Evolutionary conservation across 2,888 invertebrate species (phyloP), one percentile per base, ranked within the genome.

Genomic region (Notocelia uddmanniana): DNA sequence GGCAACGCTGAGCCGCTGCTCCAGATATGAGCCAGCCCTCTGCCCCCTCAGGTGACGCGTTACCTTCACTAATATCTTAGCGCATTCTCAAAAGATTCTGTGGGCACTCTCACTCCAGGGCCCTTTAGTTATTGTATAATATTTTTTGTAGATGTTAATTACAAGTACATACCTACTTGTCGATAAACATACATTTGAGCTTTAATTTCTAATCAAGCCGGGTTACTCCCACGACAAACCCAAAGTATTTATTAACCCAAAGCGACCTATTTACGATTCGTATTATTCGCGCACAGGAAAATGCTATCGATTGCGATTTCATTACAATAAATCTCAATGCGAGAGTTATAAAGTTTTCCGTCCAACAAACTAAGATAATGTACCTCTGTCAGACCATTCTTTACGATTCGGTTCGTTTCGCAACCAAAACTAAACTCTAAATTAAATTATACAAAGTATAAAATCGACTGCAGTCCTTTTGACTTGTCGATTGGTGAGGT

Each of bases 311-410:
- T 80, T 86, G 85, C 86, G 84, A 87, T 89, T 91, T 90, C 88
- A 89, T 89, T 89, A 87, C 84, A 85, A 91, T 92, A 92, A 91
- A 91, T 92, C 88, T 86, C 78, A 76, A 76, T 73, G 78, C 76
- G 78, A 66, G 80, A 89, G 87, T 88, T 91, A 85, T 90, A 90
- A 90, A 90, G 86, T 90, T 89, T 83, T 83, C 83, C 84, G 80
- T 84, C 86, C 85, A 88, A 88, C 84, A 83, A 86, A 86, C 84
- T 86, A 83, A 85, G 89, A 90, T 90, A 90, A 87, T 82, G 86
- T 85, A 82, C 82, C 84, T 77, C 81, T 83, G 82, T 84, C 84
- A 81, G 83, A 76, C 82, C 81, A 85, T 89, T 87, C 85, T 86
- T 89, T 84, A 86, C 83, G 81, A 79, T 76, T 74, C 74, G 74